phyloP scores from a whole-genome alignment of 2,113 vertebrate species.

The Syngnathoides biaculeatus region DNA sequence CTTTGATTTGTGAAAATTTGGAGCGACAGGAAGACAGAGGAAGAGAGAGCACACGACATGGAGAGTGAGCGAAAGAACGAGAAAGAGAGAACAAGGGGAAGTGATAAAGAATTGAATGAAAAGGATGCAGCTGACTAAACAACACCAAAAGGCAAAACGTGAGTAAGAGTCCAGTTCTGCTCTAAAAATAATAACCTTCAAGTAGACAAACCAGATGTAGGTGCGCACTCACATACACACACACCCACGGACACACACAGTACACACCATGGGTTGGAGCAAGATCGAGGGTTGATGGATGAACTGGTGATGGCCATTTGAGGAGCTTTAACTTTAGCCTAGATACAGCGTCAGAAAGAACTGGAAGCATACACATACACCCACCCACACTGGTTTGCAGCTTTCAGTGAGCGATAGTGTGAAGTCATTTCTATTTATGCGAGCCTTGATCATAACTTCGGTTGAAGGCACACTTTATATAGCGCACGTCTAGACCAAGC shows the following conservation, averaged over 20 bases:
- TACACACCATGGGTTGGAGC: background rate
- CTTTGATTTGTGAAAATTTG: no score
- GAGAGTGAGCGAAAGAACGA: background rate
- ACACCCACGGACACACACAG: slow-evolving; percentile 9
- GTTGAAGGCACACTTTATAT: background rate
- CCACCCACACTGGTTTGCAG: background rate
- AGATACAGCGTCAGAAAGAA: slow-evolving; percentile 3
- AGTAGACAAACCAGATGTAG: slow-evolving; percentile 35
- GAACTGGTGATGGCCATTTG: slow-evolving; percentile 19
- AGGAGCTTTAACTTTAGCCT: slow-evolving; percentile 13
- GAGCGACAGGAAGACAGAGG: background rate
- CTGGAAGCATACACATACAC: background rate
- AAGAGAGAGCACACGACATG: background rate
- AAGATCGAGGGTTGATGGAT: slow-evolving; percentile 25
- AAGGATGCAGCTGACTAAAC: slow-evolving; percentile 46
- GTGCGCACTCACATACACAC: slow-evolving; percentile 20
- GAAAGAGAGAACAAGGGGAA: slow-evolving; percentile 1
- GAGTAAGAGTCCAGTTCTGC: slow-evolving; percentile 31
- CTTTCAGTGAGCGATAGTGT: slow-evolving; percentile 2
- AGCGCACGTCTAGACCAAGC: slow-evolving; percentile 1
- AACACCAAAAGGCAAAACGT: slow-evolving; percentile 37
- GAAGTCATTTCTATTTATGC: slow-evolving; percentile 8
- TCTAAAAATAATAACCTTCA: slow-evolving; percentile 38
- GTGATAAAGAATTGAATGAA: background rate
- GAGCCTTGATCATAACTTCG: slow-evolving; percentile 2